Conservation (phyloP, 2,888 invertebrate genomes). For the Tholera decimalis region DNA sequence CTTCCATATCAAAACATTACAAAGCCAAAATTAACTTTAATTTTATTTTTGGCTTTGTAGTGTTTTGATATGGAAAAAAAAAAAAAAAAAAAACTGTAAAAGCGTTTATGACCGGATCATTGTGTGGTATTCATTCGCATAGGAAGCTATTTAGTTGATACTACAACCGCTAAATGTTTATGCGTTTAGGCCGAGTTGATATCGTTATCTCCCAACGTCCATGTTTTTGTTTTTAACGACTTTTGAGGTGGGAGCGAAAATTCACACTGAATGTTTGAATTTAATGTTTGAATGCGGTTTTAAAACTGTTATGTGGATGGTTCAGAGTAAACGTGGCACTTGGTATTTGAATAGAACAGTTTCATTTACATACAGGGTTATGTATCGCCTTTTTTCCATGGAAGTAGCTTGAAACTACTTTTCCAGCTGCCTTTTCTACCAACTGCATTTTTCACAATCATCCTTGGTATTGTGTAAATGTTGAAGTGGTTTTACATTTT, state of each 20-base stretch:
- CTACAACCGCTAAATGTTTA: constrained; percentile 66
- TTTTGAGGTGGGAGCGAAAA: constrained; percentile 44
- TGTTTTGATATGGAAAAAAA: too few species aligned
- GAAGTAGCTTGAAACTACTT: background rate
- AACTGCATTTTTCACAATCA: background rate
- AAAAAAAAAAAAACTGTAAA: too few species aligned
- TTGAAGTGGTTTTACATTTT: background rate
- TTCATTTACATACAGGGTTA: constrained; percentile 36
- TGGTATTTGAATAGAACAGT: constrained; percentile 34
- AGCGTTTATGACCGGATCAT: constrained; percentile 70
- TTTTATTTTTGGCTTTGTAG: too few species aligned
- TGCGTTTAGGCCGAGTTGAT: constrained; percentile 59
- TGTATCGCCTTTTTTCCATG: background rate
- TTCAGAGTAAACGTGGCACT: constrained; percentile 50
- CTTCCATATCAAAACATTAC: too few species aligned
- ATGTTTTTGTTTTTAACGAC: constrained; percentile 57
- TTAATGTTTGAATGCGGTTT: constrained; percentile 36
- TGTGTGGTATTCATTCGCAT: constrained; percentile 66
- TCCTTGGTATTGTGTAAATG: background rate
- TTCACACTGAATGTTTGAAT: constrained; percentile 44
- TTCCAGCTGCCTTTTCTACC: background rate
- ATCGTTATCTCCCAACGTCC: constrained; percentile 55
- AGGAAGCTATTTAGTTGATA: constrained; percentile 69
- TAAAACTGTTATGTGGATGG: constrained; percentile 41
- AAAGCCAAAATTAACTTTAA: too few species aligned